Evolutionary conservation across 2,888 invertebrate species (phyloP).

Genomic region (Orthosia gracilis): DNA sequence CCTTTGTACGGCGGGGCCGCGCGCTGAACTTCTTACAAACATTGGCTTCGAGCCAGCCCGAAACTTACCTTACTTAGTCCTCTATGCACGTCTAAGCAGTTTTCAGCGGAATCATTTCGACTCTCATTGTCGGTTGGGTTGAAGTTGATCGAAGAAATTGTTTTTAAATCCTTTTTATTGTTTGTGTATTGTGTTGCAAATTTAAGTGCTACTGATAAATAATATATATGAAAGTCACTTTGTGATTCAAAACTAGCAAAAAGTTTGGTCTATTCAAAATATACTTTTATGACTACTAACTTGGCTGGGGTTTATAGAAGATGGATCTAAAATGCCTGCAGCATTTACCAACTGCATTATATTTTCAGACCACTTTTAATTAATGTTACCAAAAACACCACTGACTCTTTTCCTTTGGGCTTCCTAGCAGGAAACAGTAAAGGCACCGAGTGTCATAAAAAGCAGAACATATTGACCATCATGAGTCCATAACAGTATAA

Average conservation of each 20-base stretch:
- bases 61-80: constrained; percentile 78
- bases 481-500: constrained; percentile 19
- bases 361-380: background rate
- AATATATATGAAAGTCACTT: background rate
- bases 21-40: constrained; percentile 80
- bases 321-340: background rate
- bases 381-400: background rate
- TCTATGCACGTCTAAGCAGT: constrained; percentile 78
- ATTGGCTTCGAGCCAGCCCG: constrained; percentile 81
- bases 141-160: constrained; percentile 46
- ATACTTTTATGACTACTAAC: too few relatives aligned
- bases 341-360: background rate
- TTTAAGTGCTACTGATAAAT: background rate
- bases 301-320: too few relatives aligned
- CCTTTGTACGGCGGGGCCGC: constrained; percentile 71
- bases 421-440: constrained; percentile 3
- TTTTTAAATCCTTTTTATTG: constrained; percentile 24
- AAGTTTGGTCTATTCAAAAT: background rate
- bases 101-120: constrained; percentile 74
- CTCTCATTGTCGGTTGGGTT: constrained; percentile 51
- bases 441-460: constrained; percentile 15
- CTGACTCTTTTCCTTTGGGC: background rate
- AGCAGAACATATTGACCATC: constrained; percentile 19
- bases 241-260: background rate
- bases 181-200: constrained; percentile 6